Evolutionary conservation across 1,140 invertebrate species (phyloP), one percentile per base, ranked within the genome.

Genomic region (Magallana angulata): DNA sequence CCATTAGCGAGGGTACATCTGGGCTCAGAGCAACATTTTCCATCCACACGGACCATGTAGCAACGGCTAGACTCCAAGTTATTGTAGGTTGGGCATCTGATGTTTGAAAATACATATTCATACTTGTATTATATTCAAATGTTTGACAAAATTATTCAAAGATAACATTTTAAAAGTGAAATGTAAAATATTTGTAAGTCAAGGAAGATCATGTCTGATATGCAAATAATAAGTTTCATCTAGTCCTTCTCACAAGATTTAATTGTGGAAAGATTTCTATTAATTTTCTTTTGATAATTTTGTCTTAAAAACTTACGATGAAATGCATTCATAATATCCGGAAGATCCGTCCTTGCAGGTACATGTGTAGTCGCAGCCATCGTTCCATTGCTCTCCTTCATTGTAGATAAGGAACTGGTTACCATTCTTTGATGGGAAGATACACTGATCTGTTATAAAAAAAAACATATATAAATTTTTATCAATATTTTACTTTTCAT

Each of bases 301-400:
- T 24, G 24, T 24, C 24, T 24, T 24, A 14, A 16, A 36, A 16
- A 89, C 89, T 90, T 90, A 92, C 91, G 88, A 85, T 59, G 90
- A 89, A 8, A 87, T 87, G 84, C 91, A 92, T 57, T 87, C 87
- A 80, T 92, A 92, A 58, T 91, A 91, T 83, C 91, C 91, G 48
- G 84, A 88, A 36, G 86, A 87, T 24, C 88, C 90, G 59, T 92
- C 90, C 62, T 84, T 88, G 85, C 91, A 92, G 58, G 90, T 18
- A 87, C 91, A 92, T n/a, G 62, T 84, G 57, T 90, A 90, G 60
- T 92, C 89, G 88, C 91, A 92, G 18, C 89, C 91, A 88, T 92
- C 91, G 57, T 89, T 85, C 91, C 91, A 92, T 1, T 24, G 87
- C 58, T 91, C 90, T 64, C 82, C 89, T 71, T 87, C 82, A 68